Percentiles rank a stretch among this genome's conserved stretches.
phyloP scores from a whole-genome alignment of 2,888 invertebrate species.

The Conistra vaccinii region DNA sequence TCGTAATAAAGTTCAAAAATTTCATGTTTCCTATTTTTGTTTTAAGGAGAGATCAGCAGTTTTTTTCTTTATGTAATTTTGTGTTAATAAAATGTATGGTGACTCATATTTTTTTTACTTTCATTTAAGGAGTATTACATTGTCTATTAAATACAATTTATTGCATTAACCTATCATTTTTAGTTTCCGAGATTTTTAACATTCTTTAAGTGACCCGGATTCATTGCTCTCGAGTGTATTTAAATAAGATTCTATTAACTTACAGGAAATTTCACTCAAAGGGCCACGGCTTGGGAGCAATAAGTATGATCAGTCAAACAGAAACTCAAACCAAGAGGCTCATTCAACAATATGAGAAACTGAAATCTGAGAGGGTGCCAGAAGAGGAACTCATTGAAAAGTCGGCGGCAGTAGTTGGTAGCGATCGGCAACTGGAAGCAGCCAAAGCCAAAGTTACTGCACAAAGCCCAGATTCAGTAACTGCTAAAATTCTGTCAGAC shows the following conservation, averaged over 20 bases:
- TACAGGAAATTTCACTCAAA: constrained; percentile 93
- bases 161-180: no score
- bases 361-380: constrained; percentile 89
- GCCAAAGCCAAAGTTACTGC: constrained; percentile 66
- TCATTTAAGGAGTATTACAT: no score
- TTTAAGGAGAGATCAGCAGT: no score
- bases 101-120: no score
- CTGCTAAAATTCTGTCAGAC: constrained; percentile 79
- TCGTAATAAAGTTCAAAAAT: no score
- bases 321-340: constrained; percentile 91
- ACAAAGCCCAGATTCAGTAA: constrained; percentile 77
- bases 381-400: constrained; percentile 89
- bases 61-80: no score
- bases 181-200: no score
- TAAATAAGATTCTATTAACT: constrained; percentile 30
- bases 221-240: no score
- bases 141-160: no score
- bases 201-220: no score
- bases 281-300: constrained; percentile 88
- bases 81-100: no score
- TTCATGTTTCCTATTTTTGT: no score
- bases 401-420: constrained; percentile 74
- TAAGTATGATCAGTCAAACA: constrained; percentile 89
- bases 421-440: constrained; percentile 74
- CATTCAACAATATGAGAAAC: constrained; percentile 91